Evolutionary conservation across 2,888 invertebrate species (phyloP).

Genomic region (Eumerus sabulonum): DNA sequence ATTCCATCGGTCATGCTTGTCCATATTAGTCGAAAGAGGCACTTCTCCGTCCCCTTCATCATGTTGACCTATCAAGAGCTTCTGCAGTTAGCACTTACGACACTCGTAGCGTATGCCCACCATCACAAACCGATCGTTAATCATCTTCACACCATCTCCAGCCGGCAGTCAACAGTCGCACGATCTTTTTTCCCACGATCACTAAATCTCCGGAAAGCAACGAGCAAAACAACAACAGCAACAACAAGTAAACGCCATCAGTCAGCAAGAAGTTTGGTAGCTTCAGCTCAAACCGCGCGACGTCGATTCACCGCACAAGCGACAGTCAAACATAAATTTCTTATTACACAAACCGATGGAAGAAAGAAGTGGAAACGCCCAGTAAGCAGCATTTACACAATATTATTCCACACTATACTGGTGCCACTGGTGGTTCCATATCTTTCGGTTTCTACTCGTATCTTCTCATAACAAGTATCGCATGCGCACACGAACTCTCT

Average conservation of each 20-base stretch:
- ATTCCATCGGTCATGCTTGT: conserved; percentile 32
- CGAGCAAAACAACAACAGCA: conserved; percentile 33
- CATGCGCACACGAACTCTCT: conserved; percentile 24
- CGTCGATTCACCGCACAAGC: conserved; percentile 11
- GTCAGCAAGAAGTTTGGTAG: conserved; percentile 25
- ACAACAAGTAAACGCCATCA: conserved; percentile 14
- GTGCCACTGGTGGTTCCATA: too few species aligned
- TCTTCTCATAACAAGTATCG: conserved; percentile 26
- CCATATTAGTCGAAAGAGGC: neutral
- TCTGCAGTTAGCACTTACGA: conserved; percentile 9
- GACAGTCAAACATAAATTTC: conserved; percentile 43
- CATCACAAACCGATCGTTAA: conserved; percentile 42
- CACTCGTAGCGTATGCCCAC: conserved; percentile 36
- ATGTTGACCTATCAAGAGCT: conserved; percentile 20
- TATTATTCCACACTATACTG: too few species aligned
- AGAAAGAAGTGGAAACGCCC: conserved; percentile 32
- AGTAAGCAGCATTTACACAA: conserved; percentile 52
- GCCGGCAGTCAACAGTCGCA: too few species aligned
- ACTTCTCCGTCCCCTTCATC: neutral
- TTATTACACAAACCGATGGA: conserved; percentile 18
- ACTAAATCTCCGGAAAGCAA: conserved; percentile 24
- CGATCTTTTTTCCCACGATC: conserved; percentile 55
- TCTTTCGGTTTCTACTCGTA: neutral
- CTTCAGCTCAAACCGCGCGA: conserved; percentile 8
- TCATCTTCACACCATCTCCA: conserved; percentile 57